Base-by-base conservation (phyloP, 2,888 invertebrate genomes). In the Sarcophaga rosellei region DNA sequence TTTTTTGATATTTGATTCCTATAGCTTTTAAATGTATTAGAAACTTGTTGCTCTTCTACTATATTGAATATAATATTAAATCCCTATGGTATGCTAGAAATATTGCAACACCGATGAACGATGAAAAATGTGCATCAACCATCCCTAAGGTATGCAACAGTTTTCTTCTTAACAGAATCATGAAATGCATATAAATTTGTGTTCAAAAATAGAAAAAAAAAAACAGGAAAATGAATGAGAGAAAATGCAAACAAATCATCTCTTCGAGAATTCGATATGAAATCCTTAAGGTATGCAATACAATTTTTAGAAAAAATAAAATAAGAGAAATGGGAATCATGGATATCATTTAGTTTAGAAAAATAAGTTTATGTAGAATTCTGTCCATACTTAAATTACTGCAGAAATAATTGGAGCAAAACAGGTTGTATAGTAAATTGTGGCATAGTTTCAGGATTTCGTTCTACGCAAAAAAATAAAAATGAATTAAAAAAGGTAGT, bases 121-220 rank as follows among this genome's bases (percentile, higher is more conserved):
- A 25, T 25, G 35, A 35, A 57, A n/a, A 74, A 63, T 47, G n/a
- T 74, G 25, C 62, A 74, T 15, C 53, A n/a, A 23, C 17, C 10
- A 63, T 25, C 74, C 74, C 63, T 10, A 74, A 63, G 1, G 62
- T 63, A 74, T 63, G 74, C 74, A 74, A 74, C 74, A 74, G 74
- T 74, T 74, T 63, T 44, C 8, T 74, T 53, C 17, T 53, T 53
- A 53, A 53, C 17, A 53, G 17, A 53, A 53, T 15, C 17, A 53
- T 53, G 53, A 8, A 53, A 53, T 17, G 17, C 53, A 53, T 53
- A 53, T 53, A 53, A 53, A 53, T 53, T 53, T 17, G 4, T 4
- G 53, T 2, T 15, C 53, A 53, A 15, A 53, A 53, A 53, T 53
- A 53, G 12, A 4, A 17, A 53, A 53, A 11, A 3, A 4, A 53